Conservation (phyloP, 2,888 invertebrate species). For the Cryptus armator region DNA sequence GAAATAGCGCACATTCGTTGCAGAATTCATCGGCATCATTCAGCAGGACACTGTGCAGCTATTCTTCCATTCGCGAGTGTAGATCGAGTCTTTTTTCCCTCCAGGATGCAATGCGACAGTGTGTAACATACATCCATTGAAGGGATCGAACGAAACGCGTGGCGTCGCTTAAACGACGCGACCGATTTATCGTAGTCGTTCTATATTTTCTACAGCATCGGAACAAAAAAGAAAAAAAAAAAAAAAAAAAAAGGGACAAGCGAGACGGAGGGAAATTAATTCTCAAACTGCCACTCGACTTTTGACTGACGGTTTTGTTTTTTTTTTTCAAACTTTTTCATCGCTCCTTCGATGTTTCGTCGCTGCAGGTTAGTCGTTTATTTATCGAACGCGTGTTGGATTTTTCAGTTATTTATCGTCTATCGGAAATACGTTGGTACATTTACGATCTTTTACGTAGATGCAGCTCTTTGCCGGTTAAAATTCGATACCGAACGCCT, state of each 20-base stretch:
- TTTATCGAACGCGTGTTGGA: slow-evolving; percentile 2
- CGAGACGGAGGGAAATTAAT: slow-evolving; percentile 19
- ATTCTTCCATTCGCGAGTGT: slow-evolving; percentile 45
- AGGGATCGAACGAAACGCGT: slow-evolving; percentile 18
- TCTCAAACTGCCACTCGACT: slow-evolving; percentile 36
- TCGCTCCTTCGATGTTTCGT: slow-evolving; percentile 4
- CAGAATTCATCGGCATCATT: slow-evolving; percentile 41
- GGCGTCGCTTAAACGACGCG: slow-evolving; percentile 27
- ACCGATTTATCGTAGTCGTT: slow-evolving; percentile 31
- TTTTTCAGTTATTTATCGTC: background rate
- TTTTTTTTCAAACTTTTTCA: slow-evolving; percentile 10
- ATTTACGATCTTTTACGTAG: background rate
- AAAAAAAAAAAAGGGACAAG: background rate
- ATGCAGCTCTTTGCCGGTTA: background rate
- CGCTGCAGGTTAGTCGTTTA: background rate
- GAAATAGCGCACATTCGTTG: slow-evolving; percentile 19
- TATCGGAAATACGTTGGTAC: background rate
- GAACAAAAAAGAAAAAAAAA: slow-evolving; percentile 2
- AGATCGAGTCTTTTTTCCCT: slow-evolving; percentile 26
- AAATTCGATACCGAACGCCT: background rate
- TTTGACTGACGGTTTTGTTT: slow-evolving; percentile 27
- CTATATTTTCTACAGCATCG: slow-evolving; percentile 10
- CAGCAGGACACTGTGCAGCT: slow-evolving; percentile 28
- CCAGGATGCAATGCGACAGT: slow-evolving; percentile 26
- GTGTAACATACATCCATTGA: slow-evolving; percentile 23